Conservation (phyloP, 2,888 invertebrate genomes). For the Belgica antarctica region DNA sequence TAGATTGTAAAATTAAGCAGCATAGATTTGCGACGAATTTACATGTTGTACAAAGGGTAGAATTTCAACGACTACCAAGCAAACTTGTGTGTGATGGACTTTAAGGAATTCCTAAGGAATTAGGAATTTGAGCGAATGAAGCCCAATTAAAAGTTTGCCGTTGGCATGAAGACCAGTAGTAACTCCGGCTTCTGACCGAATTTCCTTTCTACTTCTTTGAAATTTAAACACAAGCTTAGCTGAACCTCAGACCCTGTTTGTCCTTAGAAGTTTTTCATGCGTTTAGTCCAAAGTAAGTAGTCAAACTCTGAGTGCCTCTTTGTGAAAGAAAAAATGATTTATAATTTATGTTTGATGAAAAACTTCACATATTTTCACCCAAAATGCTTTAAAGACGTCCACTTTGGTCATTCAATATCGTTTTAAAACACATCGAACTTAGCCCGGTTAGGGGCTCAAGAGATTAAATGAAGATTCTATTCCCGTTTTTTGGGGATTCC, state of each 20-base stretch:
- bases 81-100: no score
- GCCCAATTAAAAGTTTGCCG: no score
- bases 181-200: no score
- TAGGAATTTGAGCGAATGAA: no score
- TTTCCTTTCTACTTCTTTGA: background rate
- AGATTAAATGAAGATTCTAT: no score
- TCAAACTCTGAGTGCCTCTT: conserved; percentile 10
- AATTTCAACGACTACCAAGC: background rate
- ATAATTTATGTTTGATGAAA: background rate
- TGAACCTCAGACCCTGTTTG: no score
- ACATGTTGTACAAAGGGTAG: conserved; percentile 25
- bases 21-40: conserved; percentile 33
- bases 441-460: no score
- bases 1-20: no score
- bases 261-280: background rate
- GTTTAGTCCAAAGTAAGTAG: background rate
- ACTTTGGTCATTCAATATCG: background rate
- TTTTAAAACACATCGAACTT: no score
- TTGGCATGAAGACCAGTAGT: no score
- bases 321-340: background rate
- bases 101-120: no score
- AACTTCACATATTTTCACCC: background rate
- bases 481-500: background rate
- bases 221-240: background rate
- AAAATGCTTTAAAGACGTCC: background rate